Evolutionary conservation across 2,888 invertebrate species (phyloP), one percentile per base, ranked within the genome.

Genomic region (Campoplex nolae): DNA sequence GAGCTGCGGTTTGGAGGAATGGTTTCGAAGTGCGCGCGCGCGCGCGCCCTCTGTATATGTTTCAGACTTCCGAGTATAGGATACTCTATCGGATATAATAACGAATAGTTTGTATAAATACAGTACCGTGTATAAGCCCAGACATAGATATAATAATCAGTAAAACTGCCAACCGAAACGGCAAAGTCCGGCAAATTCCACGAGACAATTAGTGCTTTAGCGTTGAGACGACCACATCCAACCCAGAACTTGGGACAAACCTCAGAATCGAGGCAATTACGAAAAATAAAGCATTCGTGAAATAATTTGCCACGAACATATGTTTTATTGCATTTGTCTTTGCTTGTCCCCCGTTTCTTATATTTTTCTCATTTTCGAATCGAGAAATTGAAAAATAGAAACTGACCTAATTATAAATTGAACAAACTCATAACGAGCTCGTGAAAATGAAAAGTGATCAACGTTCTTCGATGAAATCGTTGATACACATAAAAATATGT

Each of bases 1-100:
- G 42, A 70, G 79, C 75, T 79, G 86, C 79, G 86, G 86, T 86
- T 83, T 76, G 79, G 75, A 79, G 71, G 76, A 86, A 79, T 79
- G 70, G 74, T 68, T 75, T 32, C 83, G 38, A 48, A 58, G 75
- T 23, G 32, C 51, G 38, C 67, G 23, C 23, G 23, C 23, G 0
- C 23, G 23, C 23, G 23, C 23, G 23, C 23, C 23, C 23, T 23
- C 23, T 23, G 23, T 81, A 56, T 67, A 56, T 51, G 68, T 80
- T 54, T 80, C 58, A 23, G 45, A 71, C 35, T 71, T 80, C 23
- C 48, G 48, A 68, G 71, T 28, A 77, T 23, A 51, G 51, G 18
- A 9, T 42, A 68, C 11, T 38, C 68, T 0, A 56, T 35, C 58
- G 58, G 38, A 73, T 71, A 71, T 71, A 58, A 80, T 80, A 80